Base-by-base conservation (phyloP, 2,797 vertebrate genomes). In the Galago senegalensis region DNA sequence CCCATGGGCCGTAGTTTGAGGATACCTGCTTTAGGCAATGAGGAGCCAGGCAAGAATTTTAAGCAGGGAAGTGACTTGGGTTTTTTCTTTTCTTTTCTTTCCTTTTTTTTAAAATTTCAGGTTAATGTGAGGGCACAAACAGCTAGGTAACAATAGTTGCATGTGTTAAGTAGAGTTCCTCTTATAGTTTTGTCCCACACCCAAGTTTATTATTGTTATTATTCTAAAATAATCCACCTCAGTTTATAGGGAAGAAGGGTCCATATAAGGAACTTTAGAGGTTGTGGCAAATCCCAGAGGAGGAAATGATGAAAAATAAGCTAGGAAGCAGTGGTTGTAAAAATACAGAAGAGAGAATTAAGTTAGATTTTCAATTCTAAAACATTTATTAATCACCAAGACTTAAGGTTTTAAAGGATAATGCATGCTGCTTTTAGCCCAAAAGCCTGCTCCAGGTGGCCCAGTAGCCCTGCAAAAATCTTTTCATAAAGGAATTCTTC, bases 281-380 rank as follows among this genome's bases (percentile, higher is more conserved):
- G 21, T 2, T 73, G 53, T 67, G 73, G 34, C 21, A 76, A 82
- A 43, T 1, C 23, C 27, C 27, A 90, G 69, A 77, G 13, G 49
- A 87, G 4, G 34, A 88, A 84, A 84, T 58, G 14, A 58, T 65
- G 43, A 84, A 93, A 94, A 53, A 29, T 69, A 85, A 81, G 20
- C 12, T 43, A 67, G 31, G 4, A n/a, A 58, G 7, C 31, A 72
- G 21, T 73, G 46, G 58, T 13, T 17, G 10, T 80, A 46, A 87
- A 70, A 93, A 86, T 82, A 56, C 43, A 63, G 10, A 46, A 21
- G 43, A 34, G 14, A 63, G 5, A 80, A 34, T 86, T 70, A 46
- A 94, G 77, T 72, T 25, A 79, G 13, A 29, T 40, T 85, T 91
- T 70, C 11, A 70, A 34, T 65, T 65, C 29, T 89, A 58, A 85